Evolutionary conservation across 2,888 invertebrate species (phyloP), one percentile per base, ranked within the genome.

Genomic region (Antheraea assamensis): DNA sequence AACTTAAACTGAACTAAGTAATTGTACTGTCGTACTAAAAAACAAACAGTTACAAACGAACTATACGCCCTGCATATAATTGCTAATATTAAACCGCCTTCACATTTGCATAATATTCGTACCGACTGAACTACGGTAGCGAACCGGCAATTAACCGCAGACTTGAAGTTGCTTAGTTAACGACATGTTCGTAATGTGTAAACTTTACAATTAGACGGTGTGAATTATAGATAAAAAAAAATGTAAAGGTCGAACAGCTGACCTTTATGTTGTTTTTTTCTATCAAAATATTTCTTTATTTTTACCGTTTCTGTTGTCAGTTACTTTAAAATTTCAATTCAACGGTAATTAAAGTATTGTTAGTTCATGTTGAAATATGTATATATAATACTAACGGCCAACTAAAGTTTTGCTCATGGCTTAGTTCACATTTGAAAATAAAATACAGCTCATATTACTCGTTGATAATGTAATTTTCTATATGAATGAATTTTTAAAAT

Each of bases 41-140:
- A 71, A 52, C 55, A 52, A 52, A 31, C 52, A 30, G 24, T 30
- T 52, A 71, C n/a, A n/a, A n/a, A 52, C 24, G 24, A n/a, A n/a
- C 52, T 30, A 49, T 31, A 71, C 30, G 52, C 55, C n/a, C 49
- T 71, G 71, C 71, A 55, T 71, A 52, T 71, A 49, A 71, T 71
- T 52, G 71, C 55, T 52, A 30, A 15, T 52, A 49, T 49, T 71
- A 31, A 71, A 55, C 30, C 61, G 61, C 61, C 52, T 52, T 30
- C 52, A 49, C 52, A 52, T 71, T 74, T 64, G 66, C 61, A 74
- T 66, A 74, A 81, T 85, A 87, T 87, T 87, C 79, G 79, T 86
- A 85, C 85, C 75, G 73, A 78, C 75, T 68, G 74, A 58, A 80
- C 83, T 10, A 66, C 21, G 35, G 35, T 7, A 68, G 19, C 68